Base-by-base conservation (phyloP, 2,797 vertebrate genomes). In the Cynodonichthys magdalenae region DNA sequence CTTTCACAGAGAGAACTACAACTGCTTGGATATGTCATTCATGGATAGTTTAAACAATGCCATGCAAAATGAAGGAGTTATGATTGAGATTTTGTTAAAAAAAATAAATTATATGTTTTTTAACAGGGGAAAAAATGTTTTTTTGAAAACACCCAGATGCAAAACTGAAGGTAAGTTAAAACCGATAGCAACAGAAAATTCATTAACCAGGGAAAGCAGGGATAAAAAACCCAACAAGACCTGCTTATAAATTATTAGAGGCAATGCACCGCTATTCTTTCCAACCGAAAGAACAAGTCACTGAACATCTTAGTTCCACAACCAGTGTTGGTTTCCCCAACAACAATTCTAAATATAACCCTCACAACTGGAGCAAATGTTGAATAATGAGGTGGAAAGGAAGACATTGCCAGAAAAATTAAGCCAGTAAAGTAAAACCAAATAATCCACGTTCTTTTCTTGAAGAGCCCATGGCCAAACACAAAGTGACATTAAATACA, bases 311-410 rank as follows among this genome's bases (percentile, higher is more conserved):
- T 71, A 75, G 59, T 65, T 77, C 55, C 66, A 66, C 29, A 56
- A 48, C 53, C 53, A 59, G 50, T 53, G 58, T 76, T 65, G 71
- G 76, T 87, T 87, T 86, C 85, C 85, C 83, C 73, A 80, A 87
- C 82, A 88, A 87, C 83, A 75, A 57, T 79, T 82, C 80, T 85
- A 88, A 86, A 87, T 81, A 85, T 86, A 87, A 84, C 77, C 71
- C 66, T 61, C 66, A 87, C 82, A 87, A 86, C 73, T 86, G 80
- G 79, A 87, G 80, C 84, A 89, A 87, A 86, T 82, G 77, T 82
- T 87, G 80, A 89, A 87, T 89, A 90, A 90, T 86, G 71, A 88
- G 78, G 72, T 74, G 60, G 65, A 71, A 75, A 68, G 60, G 52
- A 73, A 78, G 53, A 59, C 50, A 52, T 61, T 7, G 55, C 47